Evolutionary conservation across 2,113 vertebrate genomes (phyloP).

Genomic region (Meles meles): DNA sequence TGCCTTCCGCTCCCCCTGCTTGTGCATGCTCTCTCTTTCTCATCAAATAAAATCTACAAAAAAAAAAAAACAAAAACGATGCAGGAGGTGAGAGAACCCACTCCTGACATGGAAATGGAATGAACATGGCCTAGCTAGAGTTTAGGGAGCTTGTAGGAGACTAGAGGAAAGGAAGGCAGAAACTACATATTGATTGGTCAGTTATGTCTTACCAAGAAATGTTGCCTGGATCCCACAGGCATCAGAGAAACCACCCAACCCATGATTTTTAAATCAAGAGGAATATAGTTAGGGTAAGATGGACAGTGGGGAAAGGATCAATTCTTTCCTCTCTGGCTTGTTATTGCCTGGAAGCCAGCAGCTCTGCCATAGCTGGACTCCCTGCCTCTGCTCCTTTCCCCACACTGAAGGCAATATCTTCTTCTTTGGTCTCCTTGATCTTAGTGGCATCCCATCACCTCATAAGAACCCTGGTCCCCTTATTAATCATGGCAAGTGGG

Average conservation of each 20-base stretch:
- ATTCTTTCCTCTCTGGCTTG: background rate
- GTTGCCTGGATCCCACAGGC: background rate
- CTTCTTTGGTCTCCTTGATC: background rate
- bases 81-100: too few relatives aligned
- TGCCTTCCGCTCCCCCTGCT: background rate
- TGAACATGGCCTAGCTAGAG: background rate
- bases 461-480: background rate
- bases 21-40: too few relatives aligned
- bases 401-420: background rate
- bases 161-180: background rate
- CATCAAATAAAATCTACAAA: background rate
- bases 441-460: background rate
- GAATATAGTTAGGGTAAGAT: background rate
- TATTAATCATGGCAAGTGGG: background rate
- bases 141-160: background rate
- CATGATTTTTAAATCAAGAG: background rate
- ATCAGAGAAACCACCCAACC: background rate
- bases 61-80: background rate
- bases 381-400: too few relatives aligned
- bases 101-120: background rate
- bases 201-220: background rate
- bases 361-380: background rate
- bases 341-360: background rate
- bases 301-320: background rate
- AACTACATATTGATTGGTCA: background rate